Base-by-base conservation (phyloP, 2,113 vertebrate genomes). In the Microtus montanus region DNA sequence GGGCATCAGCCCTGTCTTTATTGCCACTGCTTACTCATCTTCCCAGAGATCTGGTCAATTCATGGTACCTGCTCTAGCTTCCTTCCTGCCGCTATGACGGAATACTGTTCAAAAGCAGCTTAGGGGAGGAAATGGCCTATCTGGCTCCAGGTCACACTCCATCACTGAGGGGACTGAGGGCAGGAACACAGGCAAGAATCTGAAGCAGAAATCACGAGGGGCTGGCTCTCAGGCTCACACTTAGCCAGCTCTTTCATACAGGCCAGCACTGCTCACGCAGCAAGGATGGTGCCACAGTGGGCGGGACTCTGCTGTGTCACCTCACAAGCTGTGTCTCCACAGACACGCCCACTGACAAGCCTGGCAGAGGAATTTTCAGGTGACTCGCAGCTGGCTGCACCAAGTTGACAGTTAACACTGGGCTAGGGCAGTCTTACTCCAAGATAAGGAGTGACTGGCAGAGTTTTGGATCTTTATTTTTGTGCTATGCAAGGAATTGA, bases 11-110 rank as follows among this genome's bases (percentile, higher is more conserved):
- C 20, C 63, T 22, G 19, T 14, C 71, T 77, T 28, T 17, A 12
- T 17, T 2, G 0, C 30, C 0, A 1, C 28, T 13, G 5, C 30
- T n/a, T n/a, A 1, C 1, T 0, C 0, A 0, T 2, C 84, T 87
- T 35, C 66, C 64, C 20, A 6, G 41, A 24, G 64, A 87, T 47
- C 12, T 7, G 63, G 22, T 68, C 64, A 47, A 17, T 85, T 64
- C 19, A 11, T 2, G 1, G 19, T 20, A 33, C 41, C 9, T 66
- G 41, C 2, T 84, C 38, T 64, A 64, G 58, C 26, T 84, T 64
- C 24, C 26, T 44, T 84, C 13, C 61, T 7, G 26, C 64, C 14
- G 2, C 26, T 44, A 38, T 20, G 61, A 84, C 11, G 17, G 28
- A 66, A 64, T 38, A 33, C 15, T 41, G n/a, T 38, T 58, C n/a